These are phyloP conservation scores for Trematomus loennbergii DNA, from an alignment of 2,113 vertebrate genomes.

Conservation along the genomic window DNA sequence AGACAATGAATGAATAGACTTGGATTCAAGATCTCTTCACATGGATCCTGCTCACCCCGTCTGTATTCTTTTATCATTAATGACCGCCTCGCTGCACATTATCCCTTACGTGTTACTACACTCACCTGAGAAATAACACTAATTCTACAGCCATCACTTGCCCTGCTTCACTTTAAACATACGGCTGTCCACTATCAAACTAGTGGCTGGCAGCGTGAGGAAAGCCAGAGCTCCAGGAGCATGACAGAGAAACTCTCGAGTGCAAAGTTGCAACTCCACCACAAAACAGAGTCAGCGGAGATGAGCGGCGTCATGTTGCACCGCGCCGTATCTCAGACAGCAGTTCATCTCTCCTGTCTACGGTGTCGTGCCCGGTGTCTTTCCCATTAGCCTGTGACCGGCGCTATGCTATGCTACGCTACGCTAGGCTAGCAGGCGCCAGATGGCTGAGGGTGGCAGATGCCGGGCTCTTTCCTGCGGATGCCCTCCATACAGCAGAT, in stretches of 20 bases:
- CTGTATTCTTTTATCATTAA: too few relatives aligned
- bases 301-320: constrained; percentile 51
- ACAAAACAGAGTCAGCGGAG: constrained; percentile 34
- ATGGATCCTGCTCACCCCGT: too few relatives aligned
- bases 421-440: constrained; percentile 68
- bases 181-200: constrained; percentile 31
- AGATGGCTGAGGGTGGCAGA: constrained; percentile 81
- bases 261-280: constrained; percentile 44
- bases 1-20: too few relatives aligned
- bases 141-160: constrained; percentile 27
- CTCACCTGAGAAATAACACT: constrained; percentile 6
- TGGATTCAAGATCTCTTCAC: too few relatives aligned
- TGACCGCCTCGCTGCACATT: too few relatives aligned
- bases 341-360: constrained; percentile 75
- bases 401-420: constrained; percentile 27
- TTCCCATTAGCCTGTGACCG: constrained; percentile 80
- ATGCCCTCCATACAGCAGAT: constrained; percentile 84
- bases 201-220: background rate
- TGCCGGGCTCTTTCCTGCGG: constrained; percentile 77
- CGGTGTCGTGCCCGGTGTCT: constrained; percentile 79
- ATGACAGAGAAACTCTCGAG: constrained; percentile 16
- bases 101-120: constrained; percentile 1
- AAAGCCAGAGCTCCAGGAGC: constrained; percentile 10
- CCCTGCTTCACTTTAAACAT: constrained; percentile 11
- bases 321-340: constrained; percentile 57